Conservation (phyloP, 2,888 invertebrate genomes). For the Micoletzkya japonica region DNA sequence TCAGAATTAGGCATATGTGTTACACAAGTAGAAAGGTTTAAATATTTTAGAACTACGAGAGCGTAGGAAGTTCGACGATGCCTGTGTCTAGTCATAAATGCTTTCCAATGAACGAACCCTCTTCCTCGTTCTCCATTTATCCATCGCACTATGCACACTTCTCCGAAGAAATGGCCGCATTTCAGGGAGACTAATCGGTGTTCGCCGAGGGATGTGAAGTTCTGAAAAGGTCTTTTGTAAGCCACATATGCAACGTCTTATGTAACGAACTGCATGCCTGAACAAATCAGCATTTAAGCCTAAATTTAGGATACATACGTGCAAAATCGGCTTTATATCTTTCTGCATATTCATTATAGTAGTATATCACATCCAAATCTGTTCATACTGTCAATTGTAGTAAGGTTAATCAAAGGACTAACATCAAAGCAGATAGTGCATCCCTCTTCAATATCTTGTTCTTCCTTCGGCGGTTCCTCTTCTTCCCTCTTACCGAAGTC, state of each 20-base stretch:
- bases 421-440: slow-evolving; percentile 21
- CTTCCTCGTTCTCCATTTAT: slow-evolving; percentile 45
- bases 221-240: slow-evolving; percentile 28
- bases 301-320: too few relatives aligned
- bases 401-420: background rate
- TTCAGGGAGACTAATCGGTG: slow-evolving; percentile 84
- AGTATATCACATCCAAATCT: too few relatives aligned
- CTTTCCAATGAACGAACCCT: background rate
- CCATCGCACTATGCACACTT: slow-evolving; percentile 67
- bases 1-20: too few relatives aligned
- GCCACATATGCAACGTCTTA: too few relatives aligned
- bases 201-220: slow-evolving; percentile 76
- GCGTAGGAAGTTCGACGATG: background rate
- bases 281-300: too few relatives aligned
- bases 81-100: background rate
- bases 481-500: background rate
- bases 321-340: too few relatives aligned
- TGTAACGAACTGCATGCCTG: too few relatives aligned
- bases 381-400: background rate
- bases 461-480: background rate
- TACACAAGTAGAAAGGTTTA: too few relatives aligned
- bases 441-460: slow-evolving; percentile 7
- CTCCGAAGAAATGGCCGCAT: slow-evolving; percentile 90
- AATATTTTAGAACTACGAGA: background rate
- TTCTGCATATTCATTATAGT: background rate